Percentiles rank a stretch among this genome's conserved stretches.
Conservation (phyloP, 2,113 vertebrate genomes). For the Hydrolagus affinis region DNA sequence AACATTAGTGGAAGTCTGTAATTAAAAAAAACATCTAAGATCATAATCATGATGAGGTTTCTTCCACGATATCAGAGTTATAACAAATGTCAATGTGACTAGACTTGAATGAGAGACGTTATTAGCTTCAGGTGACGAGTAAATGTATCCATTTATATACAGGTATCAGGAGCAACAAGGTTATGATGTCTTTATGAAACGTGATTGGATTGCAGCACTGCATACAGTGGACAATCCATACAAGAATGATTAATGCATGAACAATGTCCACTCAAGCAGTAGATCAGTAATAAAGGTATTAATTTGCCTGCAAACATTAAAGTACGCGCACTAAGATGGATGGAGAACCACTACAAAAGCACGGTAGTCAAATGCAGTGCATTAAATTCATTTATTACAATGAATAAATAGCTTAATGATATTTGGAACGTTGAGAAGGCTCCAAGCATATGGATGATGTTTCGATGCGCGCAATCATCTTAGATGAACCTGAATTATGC, state of each 20-base stretch:
- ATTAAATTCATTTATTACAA: constrained; percentile 62
- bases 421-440: constrained; percentile 52
- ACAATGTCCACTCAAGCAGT: constrained; percentile 51
- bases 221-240: constrained; percentile 38
- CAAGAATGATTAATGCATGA: constrained; percentile 51
- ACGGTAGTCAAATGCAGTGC: constrained; percentile 50
- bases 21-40: background rate
- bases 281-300: constrained; percentile 57
- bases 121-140: background rate
- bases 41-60: background rate
- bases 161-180: background rate
- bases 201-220: constrained; percentile 18
- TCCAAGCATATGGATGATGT: constrained; percentile 48
- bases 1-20: background rate
- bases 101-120: background rate
- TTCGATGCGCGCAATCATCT: constrained; percentile 49
- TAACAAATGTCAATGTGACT: constrained; percentile 19
- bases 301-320: constrained; percentile 53
- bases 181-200: constrained; percentile 34
- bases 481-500: constrained; percentile 67
- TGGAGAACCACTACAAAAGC: constrained; percentile 51
- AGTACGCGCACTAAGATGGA: constrained; percentile 49
- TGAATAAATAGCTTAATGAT: constrained; percentile 66
- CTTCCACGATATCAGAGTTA: constrained; percentile 1
- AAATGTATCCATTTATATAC: background rate